Conservation (phyloP, 2,113 vertebrate genomes). For the Deroptyus accipitrinus region DNA sequence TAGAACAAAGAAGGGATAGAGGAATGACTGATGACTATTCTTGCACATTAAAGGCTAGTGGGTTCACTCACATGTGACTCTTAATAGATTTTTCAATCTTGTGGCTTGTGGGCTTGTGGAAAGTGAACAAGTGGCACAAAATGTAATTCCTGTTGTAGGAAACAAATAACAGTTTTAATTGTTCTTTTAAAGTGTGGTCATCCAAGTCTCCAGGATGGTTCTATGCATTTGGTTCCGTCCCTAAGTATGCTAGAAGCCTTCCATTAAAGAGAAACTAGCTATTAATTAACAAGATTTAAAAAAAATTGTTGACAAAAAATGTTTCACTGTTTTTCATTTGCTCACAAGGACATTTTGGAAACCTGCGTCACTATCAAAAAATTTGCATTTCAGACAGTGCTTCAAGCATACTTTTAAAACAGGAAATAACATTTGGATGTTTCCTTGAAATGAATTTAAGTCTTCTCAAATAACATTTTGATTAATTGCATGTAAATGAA, state of each 20-base stretch:
- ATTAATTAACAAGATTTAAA: not conserved
- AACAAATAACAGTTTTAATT: not conserved
- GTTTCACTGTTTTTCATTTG: not conserved
- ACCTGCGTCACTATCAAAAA: not conserved
- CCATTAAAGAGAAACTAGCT: not conserved
- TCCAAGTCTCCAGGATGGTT: not conserved
- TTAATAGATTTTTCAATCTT: conserved; percentile 48
- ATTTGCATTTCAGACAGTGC: not conserved
- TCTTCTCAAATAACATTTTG: conserved; percentile 14
- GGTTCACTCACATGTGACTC: conserved; percentile 17
- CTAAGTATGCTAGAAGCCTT: not conserved
- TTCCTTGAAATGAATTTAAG: not conserved
- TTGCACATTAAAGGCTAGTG: not conserved
- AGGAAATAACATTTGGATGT: conserved; percentile 2
- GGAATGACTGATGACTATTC: not conserved
- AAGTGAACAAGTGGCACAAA: not conserved
- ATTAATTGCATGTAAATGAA: conserved; percentile 53
- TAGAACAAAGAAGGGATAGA: not conserved
- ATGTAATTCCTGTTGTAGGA: not conserved
- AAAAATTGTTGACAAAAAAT: not conserved
- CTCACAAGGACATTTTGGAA: not conserved
- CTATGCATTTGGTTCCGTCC: not conserved
- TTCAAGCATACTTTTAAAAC: conserved; percentile 12
- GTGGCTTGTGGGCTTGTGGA: conserved; percentile 5
- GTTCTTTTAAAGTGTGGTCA: not conserved